These are phyloP conservation scores for Napeogenes inachia DNA, from an alignment of 2,888 invertebrate genomes.

Conservation along the genomic window DNA sequence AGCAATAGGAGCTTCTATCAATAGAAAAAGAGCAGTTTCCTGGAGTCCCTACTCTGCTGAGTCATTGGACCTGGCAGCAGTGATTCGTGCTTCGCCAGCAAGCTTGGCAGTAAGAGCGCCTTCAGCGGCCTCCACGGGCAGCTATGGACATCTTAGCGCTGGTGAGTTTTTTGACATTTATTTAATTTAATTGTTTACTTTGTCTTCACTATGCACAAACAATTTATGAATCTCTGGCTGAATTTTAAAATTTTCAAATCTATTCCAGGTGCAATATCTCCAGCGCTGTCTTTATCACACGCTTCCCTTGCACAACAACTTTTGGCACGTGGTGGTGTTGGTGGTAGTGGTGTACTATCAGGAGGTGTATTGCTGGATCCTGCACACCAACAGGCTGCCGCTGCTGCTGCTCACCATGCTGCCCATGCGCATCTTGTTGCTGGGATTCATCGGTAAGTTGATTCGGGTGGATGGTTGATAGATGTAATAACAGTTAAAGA, in stretches of 20 bases:
- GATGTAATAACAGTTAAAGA: neutral
- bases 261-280: constrained; percentile 85
- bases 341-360: constrained; percentile 63
- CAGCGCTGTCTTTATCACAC: constrained; percentile 83
- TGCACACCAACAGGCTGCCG: constrained; percentile 71
- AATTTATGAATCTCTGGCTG: neutral
- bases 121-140: constrained; percentile 89
- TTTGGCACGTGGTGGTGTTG: constrained; percentile 64
- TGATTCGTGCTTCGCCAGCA: constrained; percentile 96
- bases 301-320: constrained; percentile 71
- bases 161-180: constrained; percentile 66
- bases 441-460: constrained; percentile 79
- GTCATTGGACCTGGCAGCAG: constrained; percentile 92
- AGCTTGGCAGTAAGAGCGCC: constrained; percentile 93
- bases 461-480: constrained; percentile 22
- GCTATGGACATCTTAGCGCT: constrained; percentile 97
- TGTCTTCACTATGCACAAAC: no score
- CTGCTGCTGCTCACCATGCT: constrained; percentile 69
- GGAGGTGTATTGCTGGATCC: constrained; percentile 68
- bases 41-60: constrained; percentile 97
- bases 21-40: constrained; percentile 94
- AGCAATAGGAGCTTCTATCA: constrained; percentile 75
- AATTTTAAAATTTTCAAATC: neutral
- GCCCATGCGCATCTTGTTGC: constrained; percentile 83
- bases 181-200: no score